Conservation (phyloP, 1,140 invertebrate genomes). For the Kradibia gibbosae region DNA sequence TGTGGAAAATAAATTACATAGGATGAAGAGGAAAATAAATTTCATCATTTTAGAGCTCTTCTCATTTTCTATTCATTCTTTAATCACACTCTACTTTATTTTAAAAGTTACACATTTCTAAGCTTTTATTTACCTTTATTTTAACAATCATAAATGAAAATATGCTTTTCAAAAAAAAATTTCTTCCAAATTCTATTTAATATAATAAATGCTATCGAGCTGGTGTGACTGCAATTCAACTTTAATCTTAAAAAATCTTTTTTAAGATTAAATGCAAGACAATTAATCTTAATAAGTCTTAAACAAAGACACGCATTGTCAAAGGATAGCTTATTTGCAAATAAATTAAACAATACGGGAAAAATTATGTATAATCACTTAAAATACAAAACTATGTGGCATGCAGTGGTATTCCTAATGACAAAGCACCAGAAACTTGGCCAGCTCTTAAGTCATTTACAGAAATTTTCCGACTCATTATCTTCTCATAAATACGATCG, state of each 20-base stretch:
- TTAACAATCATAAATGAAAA: background rate
- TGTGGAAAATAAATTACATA: slow-evolving; percentile 26
- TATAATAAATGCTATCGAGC: too few species aligned
- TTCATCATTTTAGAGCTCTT: slow-evolving; percentile 11
- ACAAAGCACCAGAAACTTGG: slow-evolving; percentile 3
- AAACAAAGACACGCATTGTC: background rate
- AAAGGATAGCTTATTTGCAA: background rate
- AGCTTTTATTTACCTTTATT: background rate
- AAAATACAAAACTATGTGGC: background rate
- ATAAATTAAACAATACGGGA: background rate
- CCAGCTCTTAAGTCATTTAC: background rate
- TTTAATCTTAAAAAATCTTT: too few species aligned
- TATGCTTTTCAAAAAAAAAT: background rate
- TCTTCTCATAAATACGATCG: background rate
- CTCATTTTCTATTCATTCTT: slow-evolving; percentile 39
- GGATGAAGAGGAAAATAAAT: slow-evolving; percentile 20
- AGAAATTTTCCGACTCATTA: background rate
- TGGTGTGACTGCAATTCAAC: too few species aligned
- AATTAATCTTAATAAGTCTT: background rate
- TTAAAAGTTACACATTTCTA: background rate
- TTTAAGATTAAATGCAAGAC: too few species aligned
- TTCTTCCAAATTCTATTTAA: background rate
- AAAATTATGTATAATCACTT: background rate
- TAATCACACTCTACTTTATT: slow-evolving; percentile 2
- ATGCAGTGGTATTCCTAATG: background rate